phyloP scores from a whole-genome alignment of 2,888 invertebrate species.

The Thecophora atra region DNA sequence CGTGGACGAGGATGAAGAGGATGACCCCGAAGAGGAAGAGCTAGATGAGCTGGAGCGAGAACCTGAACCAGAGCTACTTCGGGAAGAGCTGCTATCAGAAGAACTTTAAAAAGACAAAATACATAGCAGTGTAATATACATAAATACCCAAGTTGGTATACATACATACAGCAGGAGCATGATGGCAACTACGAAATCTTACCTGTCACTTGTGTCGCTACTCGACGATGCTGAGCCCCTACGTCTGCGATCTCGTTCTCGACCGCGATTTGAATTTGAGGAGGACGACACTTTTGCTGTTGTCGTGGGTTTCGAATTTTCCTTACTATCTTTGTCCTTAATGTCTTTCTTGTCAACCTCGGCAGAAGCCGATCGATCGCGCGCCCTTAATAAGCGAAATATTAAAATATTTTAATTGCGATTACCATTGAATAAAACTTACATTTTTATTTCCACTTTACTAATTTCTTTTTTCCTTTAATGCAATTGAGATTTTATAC shows the following conservation, averaged over 20 bases:
- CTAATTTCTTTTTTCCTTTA: background rate
- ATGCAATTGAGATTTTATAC: background rate
- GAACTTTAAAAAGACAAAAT: constrained; percentile 68
- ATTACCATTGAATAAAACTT: background rate
- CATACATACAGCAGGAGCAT: too few species aligned
- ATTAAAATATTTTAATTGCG: background rate
- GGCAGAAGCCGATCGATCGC: constrained; percentile 77
- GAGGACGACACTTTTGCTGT: constrained; percentile 40
- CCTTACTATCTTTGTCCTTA: constrained; percentile 55
- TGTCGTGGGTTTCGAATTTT: constrained; percentile 43
- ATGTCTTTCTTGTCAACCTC: constrained; percentile 78
- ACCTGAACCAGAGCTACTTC: constrained; percentile 75
- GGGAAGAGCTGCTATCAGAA: constrained; percentile 83
- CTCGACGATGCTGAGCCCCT: constrained; percentile 79
- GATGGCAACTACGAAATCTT: constrained; percentile 26
- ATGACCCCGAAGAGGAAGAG: constrained; percentile 69
- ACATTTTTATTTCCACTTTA: background rate
- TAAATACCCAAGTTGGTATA: constrained; percentile 12
- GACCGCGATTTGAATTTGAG: constrained; percentile 54
- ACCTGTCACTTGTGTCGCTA: constrained; percentile 82
- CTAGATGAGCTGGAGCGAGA: constrained; percentile 82
- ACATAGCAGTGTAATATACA: background rate
- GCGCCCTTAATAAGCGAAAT: constrained; percentile 70
- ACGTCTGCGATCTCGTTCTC: constrained; percentile 66
- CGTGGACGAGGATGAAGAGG: constrained; percentile 74